Evolutionary conservation across 2,888 invertebrate species (phyloP).

Genomic region (Glyphotaelius pellucidus): DNA sequence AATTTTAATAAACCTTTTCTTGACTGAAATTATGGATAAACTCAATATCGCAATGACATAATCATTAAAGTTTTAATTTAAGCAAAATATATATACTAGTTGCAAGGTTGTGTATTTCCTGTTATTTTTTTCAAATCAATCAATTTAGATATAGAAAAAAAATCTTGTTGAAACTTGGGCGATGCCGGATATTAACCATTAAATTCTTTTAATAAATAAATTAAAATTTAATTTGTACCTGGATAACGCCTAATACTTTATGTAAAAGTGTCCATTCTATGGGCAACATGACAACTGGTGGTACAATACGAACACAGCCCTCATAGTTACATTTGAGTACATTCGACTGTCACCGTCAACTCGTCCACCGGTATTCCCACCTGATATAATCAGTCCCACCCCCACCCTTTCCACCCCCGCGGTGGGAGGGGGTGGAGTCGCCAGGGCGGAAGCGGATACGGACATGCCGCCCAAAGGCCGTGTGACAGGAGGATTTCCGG

Average conservation of each 20-base stretch:
- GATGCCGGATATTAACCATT: too few relatives aligned
- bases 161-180: too few relatives aligned
- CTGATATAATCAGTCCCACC: conserved; percentile 41
- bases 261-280: not conserved
- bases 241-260: not conserved
- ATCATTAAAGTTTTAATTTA: too few relatives aligned
- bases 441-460: conserved; percentile 39
- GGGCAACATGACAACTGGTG: not conserved
- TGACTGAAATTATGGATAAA: too few relatives aligned
- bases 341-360: conserved; percentile 30
- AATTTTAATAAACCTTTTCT: too few relatives aligned
- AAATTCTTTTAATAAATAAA: too few relatives aligned
- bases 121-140: too few relatives aligned
- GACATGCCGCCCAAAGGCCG: conserved; percentile 56
- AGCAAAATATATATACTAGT: too few relatives aligned
- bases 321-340: not conserved
- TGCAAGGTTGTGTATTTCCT: too few relatives aligned
- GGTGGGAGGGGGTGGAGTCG: not conserved
- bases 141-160: too few relatives aligned
- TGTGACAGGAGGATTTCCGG: conserved; percentile 57
- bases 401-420: not conserved
- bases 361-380: conserved; percentile 30
- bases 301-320: not conserved
- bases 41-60: too few relatives aligned
- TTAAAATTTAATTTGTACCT: not conserved